Base-by-base conservation (phyloP, 2,113 vertebrate genomes). In the Chinchilla lanigera region DNA sequence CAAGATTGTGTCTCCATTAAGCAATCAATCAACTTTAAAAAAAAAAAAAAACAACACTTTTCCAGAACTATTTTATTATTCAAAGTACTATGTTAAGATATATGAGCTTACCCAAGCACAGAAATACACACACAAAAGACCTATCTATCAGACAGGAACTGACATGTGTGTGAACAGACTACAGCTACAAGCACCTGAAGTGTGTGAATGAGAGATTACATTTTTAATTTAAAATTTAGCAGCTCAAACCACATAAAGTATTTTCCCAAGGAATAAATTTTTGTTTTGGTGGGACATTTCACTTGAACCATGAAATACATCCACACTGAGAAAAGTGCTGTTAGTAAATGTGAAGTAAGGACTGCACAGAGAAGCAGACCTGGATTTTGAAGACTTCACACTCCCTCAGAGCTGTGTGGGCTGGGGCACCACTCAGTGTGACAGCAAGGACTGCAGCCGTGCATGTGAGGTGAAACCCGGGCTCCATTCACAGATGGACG, bases 211-310 rank as follows among this genome's bases (percentile, higher is more conserved):
- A 75, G 41, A 95, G 69, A 77, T 3, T 81, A 24, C 65, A 78
- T 35, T 65, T 58, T 81, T 94, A 63, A 92, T 35, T 65, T 92
- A 85, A 94, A 91, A 58, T 86, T 73, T 81, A 67, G 33, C 33
- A 80, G 44, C 14, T 95, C 63, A 33, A 90, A 92, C 24, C 11
- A 89, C 54, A 73, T 44, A 93, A 86, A 97, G 24, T 65, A n/a
- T 86, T 83, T 95, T 58, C 12, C 52, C 28, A 95, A 47, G 81
- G 81, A 69, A 83, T 52, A 84, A 1, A 88, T 82, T 92, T 54
- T 88, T 60, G 52, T 88, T 97, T 84, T 75, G 38, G 1, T 81
- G 94, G 19, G 19, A 61, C 19, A 86, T 50, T 88, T 96, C 54
- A 77, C 50, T 90, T 90, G 67, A 80, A 93, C 28, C 77, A 90